These are phyloP conservation scores for Mizuhopecten yessoensis DNA, from an alignment of 1,140 invertebrate genomes.

Conservation along the genomic window DNA sequence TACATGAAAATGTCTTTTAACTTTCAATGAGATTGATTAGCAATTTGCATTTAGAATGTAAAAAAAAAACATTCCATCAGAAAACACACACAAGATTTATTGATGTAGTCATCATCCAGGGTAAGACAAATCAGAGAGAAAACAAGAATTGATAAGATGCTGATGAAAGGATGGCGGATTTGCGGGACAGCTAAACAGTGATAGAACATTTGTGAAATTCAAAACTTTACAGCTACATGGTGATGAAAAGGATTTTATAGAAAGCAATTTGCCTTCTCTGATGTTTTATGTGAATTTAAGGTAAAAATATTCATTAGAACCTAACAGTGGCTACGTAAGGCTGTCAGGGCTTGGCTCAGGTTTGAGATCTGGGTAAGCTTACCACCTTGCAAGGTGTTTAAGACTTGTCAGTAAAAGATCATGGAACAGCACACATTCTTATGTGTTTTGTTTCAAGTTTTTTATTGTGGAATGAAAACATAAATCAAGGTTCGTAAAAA, in stretches of 20 bases:
- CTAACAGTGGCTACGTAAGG: neutral
- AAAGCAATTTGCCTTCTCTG: conserved; percentile 20
- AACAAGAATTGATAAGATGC: neutral
- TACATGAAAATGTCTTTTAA: neutral
- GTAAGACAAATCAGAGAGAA: neutral
- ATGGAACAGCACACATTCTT: too few species aligned
- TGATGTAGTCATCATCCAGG: neutral
- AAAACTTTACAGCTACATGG: neutral
- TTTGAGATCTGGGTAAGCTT: neutral
- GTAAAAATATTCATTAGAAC: conserved; percentile 24
- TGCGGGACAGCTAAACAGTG: neutral
- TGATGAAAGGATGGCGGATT: neutral
- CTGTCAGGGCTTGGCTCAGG: neutral
- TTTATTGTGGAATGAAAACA: too few species aligned
- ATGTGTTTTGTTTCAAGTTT: too few species aligned
- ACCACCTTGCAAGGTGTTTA: neutral
- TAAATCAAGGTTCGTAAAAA: too few species aligned
- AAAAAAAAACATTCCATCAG: neutral
- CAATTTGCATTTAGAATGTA: neutral
- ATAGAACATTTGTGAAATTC: neutral
- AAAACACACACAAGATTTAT: neutral
- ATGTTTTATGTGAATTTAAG: neutral
- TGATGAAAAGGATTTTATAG: neutral
- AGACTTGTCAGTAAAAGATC: too few species aligned
- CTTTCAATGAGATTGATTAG: neutral